A percentile compares a stretch with the other conserved stretches of the same genome.
These are phyloP conservation scores for Aleadryas rufinucha DNA, from an alignment of 2,113 vertebrate species.

Conservation along the genomic window DNA sequence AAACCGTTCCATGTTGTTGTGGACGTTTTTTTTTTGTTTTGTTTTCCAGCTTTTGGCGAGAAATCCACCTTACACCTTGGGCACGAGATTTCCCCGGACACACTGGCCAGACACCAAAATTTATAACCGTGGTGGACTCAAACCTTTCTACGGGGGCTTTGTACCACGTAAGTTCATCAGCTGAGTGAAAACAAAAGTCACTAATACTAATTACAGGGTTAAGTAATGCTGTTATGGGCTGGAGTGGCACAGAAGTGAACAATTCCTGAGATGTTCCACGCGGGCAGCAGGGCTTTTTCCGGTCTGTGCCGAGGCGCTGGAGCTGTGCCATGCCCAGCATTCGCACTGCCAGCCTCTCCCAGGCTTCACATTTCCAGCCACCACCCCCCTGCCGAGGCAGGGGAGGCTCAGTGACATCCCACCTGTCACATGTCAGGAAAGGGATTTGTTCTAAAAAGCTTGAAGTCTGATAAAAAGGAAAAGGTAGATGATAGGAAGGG, in stretches of 20 bases:
- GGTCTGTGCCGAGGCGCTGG: not conserved
- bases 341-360: not conserved
- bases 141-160: constrained; percentile 67
- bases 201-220: not conserved
- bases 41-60: constrained; percentile 46
- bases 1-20: accelerated
- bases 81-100: constrained; percentile 28
- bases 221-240: not conserved
- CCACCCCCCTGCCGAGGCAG: not conserved
- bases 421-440: not conserved
- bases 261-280: not conserved
- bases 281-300: accelerated
- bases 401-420: not conserved
- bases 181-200: not conserved
- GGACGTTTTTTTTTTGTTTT: not conserved
- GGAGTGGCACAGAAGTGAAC: not conserved
- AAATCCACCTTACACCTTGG: constrained; percentile 23
- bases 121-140: constrained; percentile 60
- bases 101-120: constrained; percentile 64
- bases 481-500: not conserved
- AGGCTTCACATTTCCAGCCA: not conserved
- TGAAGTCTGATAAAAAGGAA: not conserved
- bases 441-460: not conserved
- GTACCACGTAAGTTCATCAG: constrained; percentile 64
- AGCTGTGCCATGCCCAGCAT: not conserved